Evolutionary conservation across 2,797 vertebrate genomes (phyloP), one percentile per base, ranked within the genome.

Genomic region (Forpus xanthops): DNA sequence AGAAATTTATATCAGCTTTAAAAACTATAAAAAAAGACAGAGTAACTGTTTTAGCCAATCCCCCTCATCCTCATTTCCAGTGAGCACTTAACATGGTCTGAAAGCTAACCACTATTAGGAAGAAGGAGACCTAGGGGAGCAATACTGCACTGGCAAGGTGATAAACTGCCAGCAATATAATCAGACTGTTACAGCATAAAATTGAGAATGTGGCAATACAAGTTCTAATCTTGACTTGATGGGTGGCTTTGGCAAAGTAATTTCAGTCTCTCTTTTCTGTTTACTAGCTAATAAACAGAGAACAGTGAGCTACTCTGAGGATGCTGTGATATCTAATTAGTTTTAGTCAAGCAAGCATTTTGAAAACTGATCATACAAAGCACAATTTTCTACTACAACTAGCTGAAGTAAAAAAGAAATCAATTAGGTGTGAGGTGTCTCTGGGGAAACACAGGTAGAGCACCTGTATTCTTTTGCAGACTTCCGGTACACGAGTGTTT

Each of bases 51-150:
- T 42, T 39, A 39, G 27, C 50, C 75, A 85, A 82, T 76, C 31
- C 28, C n/a, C 33, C 24, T 78, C 58, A 81, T 84, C 58, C 73
- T 73, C 47, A 75, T 70, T 95, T 90, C 62, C 64, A 88, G 45
- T 76, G 64, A 86, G 41, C 64, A 82, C 88, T 90, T 90, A 91
- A 95, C 52, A 82, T 60, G 88, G 70, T 90, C 90, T 95, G 80
- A 92, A 93, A 94, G 79, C 94, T 96, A 96, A 94, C 62, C 49
- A 84, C 82, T 88, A 52, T 92, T 89, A 93, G 55, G 35, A 94
- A 83, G 58, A 82, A 94, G 70, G 89, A 90, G 94, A 78, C 92
- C 60, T 86, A 70, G 8, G 87, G 94, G 89, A 97, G 55, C 79
- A 92, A 58, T 86, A 73, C 27, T 55, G 50, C 42, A 23, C 35